phyloP scores from a whole-genome alignment of 2,797 vertebrate genomes.

The Anguilla marmorata region DNA sequence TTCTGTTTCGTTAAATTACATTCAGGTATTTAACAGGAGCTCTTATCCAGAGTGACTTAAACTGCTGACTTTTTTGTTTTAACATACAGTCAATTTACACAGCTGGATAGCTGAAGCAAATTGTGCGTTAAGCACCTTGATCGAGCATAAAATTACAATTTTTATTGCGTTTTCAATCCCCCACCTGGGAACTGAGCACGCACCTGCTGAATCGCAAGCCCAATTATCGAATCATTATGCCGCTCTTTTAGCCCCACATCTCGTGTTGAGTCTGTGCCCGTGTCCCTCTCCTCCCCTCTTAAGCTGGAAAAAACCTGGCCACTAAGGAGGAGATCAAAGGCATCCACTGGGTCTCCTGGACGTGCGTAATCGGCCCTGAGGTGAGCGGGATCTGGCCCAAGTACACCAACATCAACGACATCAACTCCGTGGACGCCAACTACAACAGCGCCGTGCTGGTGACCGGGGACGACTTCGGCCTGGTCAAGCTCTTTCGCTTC shows the following conservation, averaged over 20 bases:
- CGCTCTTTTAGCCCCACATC: background rate
- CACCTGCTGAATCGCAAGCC: background rate
- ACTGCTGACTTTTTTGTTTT: background rate
- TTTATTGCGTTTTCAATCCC: background rate
- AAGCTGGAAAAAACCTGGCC: slow-evolving; percentile 85
- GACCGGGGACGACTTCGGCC: slow-evolving; percentile 88
- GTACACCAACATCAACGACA: slow-evolving; percentile 81
- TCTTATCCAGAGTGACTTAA: background rate
- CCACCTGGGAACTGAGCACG: background rate
- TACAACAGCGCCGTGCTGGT: slow-evolving; percentile 85
- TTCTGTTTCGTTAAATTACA: background rate
- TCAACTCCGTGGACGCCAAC: slow-evolving; percentile 95
- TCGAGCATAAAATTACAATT: background rate
- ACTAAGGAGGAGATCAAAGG: slow-evolving; percentile 89
- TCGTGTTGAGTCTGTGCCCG: background rate
- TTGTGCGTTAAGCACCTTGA: background rate
- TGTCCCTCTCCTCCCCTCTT: background rate
- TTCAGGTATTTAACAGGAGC: background rate
- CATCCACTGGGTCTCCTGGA: slow-evolving; percentile 93
- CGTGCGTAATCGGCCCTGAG: slow-evolving; percentile 86
- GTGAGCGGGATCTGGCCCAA: slow-evolving; percentile 95
- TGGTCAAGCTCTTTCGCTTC: slow-evolving; percentile 91
- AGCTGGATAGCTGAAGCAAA: background rate
- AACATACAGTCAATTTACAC: background rate
- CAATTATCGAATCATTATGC: background rate